Conservation (phyloP, 2,888 invertebrate genomes). For the Carcina quercana region DNA sequence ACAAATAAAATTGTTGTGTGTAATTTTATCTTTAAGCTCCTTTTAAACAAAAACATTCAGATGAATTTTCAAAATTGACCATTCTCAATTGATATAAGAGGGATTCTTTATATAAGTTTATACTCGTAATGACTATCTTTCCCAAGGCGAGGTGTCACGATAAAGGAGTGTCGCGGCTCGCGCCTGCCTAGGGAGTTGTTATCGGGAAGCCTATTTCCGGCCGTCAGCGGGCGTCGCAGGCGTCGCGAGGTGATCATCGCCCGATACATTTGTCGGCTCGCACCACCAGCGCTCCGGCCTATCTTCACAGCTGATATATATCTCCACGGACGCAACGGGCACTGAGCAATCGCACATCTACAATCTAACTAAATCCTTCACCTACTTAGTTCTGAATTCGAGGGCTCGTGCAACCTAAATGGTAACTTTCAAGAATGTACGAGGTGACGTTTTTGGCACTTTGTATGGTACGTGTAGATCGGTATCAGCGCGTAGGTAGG, state of each 20-base stretch:
- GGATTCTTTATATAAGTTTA: too few relatives aligned
- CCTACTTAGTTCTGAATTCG: slow-evolving; percentile 25
- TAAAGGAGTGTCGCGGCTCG: slow-evolving; percentile 54
- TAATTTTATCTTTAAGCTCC: too few relatives aligned
- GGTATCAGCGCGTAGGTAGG: slow-evolving; percentile 45
- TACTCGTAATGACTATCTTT: slow-evolving; percentile 65
- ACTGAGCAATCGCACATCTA: slow-evolving; percentile 53
- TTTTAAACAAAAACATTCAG: too few relatives aligned
- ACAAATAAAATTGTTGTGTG: too few relatives aligned
- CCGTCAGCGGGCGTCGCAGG: slow-evolving; percentile 52
- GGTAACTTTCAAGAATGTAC: slow-evolving; percentile 29
- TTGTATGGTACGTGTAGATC: slow-evolving; percentile 44
- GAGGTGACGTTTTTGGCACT: slow-evolving; percentile 52
- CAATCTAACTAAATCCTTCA: slow-evolving; percentile 54
- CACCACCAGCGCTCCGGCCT: slow-evolving; percentile 37
- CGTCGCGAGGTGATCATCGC: slow-evolving; percentile 49
- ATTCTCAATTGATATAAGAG: too few relatives aligned
- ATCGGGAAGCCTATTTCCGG: slow-evolving; percentile 68
- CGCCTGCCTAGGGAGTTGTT: slow-evolving; percentile 62
- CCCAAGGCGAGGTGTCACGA: slow-evolving; percentile 54
- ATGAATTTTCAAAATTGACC: too few relatives aligned
- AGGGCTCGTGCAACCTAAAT: too few relatives aligned
- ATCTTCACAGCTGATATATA: slow-evolving; percentile 48
- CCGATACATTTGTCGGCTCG: slow-evolving; percentile 70
- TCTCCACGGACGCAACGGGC: slow-evolving; percentile 42